Evolutionary conservation across 2,888 invertebrate species (phyloP).

Genomic region (Marronus borbonicus): DNA sequence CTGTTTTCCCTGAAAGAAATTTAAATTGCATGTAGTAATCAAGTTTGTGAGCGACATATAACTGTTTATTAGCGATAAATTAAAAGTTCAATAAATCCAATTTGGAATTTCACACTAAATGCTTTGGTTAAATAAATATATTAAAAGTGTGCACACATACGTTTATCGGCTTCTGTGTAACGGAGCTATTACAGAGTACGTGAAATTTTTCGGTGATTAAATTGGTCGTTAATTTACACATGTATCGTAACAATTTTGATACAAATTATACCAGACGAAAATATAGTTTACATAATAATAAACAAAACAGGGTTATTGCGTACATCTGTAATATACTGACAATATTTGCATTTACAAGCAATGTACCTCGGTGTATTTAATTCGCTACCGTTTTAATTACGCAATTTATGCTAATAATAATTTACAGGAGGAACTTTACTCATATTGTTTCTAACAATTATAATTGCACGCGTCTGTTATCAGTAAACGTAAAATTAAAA

Average conservation of each 20-base stretch:
- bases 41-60: no score
- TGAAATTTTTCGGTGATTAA: neutral
- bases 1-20: no score
- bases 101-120: no score
- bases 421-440: neutral
- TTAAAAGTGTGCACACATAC: neutral
- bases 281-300: neutral
- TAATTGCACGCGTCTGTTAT: neutral
- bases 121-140: no score
- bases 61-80: no score
- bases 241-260: neutral
- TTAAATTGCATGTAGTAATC: no score
- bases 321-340: neutral
- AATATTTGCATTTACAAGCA: neutral
- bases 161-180: neutral
- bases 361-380: neutral
- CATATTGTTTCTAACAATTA: neutral
- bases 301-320: neutral
- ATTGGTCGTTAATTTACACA: neutral
- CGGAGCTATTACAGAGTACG: neutral
- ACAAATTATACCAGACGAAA: conserved; percentile 2
- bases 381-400: neutral
- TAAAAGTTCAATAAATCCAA: no score
- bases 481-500: neutral
- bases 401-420: neutral